These are phyloP conservation scores for Notolabrus celidotus DNA, from an alignment of 2,797 vertebrate genomes.

Conservation along the genomic window DNA sequence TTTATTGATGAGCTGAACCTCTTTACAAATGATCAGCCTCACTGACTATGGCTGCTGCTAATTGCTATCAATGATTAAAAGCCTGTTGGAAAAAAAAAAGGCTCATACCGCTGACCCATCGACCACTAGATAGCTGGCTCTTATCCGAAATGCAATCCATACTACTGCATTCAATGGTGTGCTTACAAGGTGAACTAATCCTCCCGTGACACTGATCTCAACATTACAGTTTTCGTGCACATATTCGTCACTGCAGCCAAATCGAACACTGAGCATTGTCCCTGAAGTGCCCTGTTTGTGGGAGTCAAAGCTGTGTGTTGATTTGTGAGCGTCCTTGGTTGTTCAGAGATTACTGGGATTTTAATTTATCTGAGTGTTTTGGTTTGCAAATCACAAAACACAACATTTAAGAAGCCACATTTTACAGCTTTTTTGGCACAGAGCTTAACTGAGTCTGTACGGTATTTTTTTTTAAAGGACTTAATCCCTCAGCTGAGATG, in stretches of 20 bases:
- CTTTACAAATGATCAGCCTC: conserved; percentile 70
- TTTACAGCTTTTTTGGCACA: conserved; percentile 18
- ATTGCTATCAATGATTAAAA: conserved; percentile 75
- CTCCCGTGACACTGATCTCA: conserved; percentile 25
- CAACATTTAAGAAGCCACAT: conserved; percentile 37
- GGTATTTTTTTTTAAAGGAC: conserved; percentile 32
- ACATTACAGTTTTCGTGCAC: conserved; percentile 6
- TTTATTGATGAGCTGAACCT: conserved; percentile 61
- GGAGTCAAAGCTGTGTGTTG: conserved; percentile 27
- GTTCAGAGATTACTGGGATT: conserved; percentile 55
- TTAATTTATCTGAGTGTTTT: conserved; percentile 64
- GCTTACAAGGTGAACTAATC: conserved; percentile 36
- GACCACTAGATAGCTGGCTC: conserved; percentile 25
- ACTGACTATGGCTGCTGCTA: conserved; percentile 56
- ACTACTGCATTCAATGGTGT: conserved; percentile 23
- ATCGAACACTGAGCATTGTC: conserved; percentile 38
- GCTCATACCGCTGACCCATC: conserved; percentile 46
- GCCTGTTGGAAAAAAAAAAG: conserved; percentile 35
- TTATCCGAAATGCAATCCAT: conserved; percentile 39
- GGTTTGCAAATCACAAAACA: conserved; percentile 44
- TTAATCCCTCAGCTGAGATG: conserved; percentile 54
- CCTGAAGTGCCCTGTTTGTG: conserved; percentile 16
- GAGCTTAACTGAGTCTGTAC: conserved; percentile 31
- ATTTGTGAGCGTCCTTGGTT: conserved; percentile 37
- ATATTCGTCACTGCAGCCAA: conserved; percentile 30